Evolutionary conservation across 2,797 vertebrate genomes (phyloP).

Genomic region (Loriculus beryllinus): DNA sequence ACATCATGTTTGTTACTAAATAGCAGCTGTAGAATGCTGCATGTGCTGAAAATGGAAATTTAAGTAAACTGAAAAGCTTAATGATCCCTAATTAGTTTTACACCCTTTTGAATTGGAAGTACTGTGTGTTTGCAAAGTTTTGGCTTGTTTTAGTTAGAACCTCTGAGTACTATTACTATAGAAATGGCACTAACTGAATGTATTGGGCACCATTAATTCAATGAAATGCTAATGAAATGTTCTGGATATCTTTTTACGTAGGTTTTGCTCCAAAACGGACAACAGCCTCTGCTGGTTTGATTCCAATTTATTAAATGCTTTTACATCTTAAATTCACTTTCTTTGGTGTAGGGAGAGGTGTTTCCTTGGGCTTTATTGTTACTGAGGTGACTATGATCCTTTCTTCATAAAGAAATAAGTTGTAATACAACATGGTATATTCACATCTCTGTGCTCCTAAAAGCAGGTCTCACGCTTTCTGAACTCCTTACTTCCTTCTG

Average conservation of each 20-base stretch:
- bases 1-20: neutral
- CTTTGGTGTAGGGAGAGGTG: conserved; percentile 31
- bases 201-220: neutral
- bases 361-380: conserved; percentile 1
- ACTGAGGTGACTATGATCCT: neutral
- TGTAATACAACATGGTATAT: neutral
- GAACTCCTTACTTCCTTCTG: neutral
- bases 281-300: conserved; percentile 48
- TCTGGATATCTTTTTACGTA: conserved; percentile 30
- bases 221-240: neutral
- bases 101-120: neutral
- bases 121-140: neutral
- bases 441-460: neutral
- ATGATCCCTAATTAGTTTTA: neutral
- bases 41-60: neutral
- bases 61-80: neutral
- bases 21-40: neutral
- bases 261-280: conserved; percentile 57
- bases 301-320: conserved; percentile 41
- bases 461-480: neutral
- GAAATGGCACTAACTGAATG: neutral
- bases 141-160: neutral
- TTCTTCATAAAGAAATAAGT: neutral
- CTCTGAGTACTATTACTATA: neutral
- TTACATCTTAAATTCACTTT: neutral